Evolutionary conservation across 2,888 invertebrate species (phyloP).

Genomic region (Cephus rjabovi): DNA sequence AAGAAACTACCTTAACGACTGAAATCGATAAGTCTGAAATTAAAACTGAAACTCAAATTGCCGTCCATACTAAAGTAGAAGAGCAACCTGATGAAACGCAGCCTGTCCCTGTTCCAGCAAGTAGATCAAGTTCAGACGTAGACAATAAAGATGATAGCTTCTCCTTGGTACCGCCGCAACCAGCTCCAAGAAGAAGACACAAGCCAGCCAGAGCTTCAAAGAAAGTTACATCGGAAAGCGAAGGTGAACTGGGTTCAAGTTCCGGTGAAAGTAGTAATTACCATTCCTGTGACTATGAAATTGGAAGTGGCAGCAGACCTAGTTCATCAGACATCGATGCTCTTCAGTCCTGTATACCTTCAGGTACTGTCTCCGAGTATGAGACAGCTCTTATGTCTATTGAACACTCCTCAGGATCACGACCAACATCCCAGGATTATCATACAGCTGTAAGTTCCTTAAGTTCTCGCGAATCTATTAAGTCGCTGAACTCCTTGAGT

Average conservation of each 20-base stretch:
- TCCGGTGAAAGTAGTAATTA: constrained; percentile 88
- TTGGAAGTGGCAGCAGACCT: constrained; percentile 79
- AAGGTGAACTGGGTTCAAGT: constrained; percentile 85
- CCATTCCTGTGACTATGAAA: constrained; percentile 86
- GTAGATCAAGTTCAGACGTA: constrained; percentile 58
- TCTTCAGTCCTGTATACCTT: constrained; percentile 73
- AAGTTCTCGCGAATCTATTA: constrained; percentile 91
- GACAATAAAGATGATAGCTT: constrained; percentile 49
- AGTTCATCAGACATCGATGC: constrained; percentile 89
- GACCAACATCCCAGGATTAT: constrained; percentile 85
- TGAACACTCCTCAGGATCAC: constrained; percentile 78
- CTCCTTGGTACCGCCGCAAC: constrained; percentile 49
- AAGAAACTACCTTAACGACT: constrained; percentile 37
- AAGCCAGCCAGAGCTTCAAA: constrained; percentile 57
- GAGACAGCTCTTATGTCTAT: constrained; percentile 87
- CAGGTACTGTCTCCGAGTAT: constrained; percentile 85
- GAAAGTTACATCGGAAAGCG: constrained; percentile 81
- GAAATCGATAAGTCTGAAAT: constrained; percentile 28
- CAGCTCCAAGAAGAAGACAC: constrained; percentile 61
- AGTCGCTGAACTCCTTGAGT: constrained; percentile 88
- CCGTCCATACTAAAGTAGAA: constrained; percentile 32
- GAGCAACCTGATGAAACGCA: constrained; percentile 27
- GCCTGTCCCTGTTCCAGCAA: constrained; percentile 46
- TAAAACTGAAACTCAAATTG: constrained; percentile 41
- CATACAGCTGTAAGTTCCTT: constrained; percentile 88